Base-by-base conservation (phyloP, 2,113 vertebrate genomes). In the Spheniscus mendiculus region DNA sequence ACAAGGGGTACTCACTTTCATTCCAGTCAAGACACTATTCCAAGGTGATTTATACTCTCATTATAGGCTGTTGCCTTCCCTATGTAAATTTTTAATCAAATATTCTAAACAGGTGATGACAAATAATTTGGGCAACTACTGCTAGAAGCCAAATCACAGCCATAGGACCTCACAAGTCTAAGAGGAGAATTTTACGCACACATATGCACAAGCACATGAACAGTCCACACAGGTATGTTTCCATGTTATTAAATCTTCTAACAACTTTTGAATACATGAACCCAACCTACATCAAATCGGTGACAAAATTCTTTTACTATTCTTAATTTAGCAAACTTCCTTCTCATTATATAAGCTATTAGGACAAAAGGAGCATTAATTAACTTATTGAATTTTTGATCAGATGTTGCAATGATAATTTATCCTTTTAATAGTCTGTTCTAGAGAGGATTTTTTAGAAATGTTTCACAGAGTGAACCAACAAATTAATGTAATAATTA, bases 11-110 rank as follows among this genome's bases (percentile, higher is more conserved):
- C 70, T 92, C 73, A 66, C 95, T 96, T 97, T 96, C 93, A 83
- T 88, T 97, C 91, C 95, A 97, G 67, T 81, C 93, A 98, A 98
- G 77, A 65, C 62, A 92, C n/a, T 94, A 91, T 93, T 95, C 96
- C 90, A 97, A 97, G 89, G 93, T 97, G 97, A 98, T 97, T 98
- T 98, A 96, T 76, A 89, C 52, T 92, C 96, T 98, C 97, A 97
- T 98, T 98, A 97, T 30, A 86, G 86, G 93, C 92, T 97, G 94
- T 94, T 98, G 96, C 92, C 63, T 98, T 98, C 89, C 80, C 93
- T 98, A 91, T 98, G 97, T 97, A 98, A 98, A 98, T 98, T 86
- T 95, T 93, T 96, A 98, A 98, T 98, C 97, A 98, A 96, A 98
- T 98, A 98, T 98, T 98, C 97, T 91, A 98, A 98, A 96, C 90